phyloP scores from a whole-genome alignment of 2,113 vertebrate genomes.

The Megaceryle torquata region DNA sequence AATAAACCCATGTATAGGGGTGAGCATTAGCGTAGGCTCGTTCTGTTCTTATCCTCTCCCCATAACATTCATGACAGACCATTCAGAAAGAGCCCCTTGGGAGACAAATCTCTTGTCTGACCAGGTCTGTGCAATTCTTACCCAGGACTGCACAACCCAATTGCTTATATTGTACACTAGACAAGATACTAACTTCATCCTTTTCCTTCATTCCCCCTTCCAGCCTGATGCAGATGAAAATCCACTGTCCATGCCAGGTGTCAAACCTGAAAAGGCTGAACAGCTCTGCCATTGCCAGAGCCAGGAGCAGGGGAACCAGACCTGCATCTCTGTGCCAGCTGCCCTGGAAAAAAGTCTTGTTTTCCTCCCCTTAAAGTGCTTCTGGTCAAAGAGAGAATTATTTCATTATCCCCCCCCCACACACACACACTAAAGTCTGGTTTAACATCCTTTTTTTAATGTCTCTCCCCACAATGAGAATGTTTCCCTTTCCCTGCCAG shows the following conservation, averaged over 20 bases:
- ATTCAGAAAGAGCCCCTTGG: background rate
- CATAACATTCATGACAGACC: background rate
- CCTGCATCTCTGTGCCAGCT: background rate
- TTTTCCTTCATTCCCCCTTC: background rate
- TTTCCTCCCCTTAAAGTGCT: background rate
- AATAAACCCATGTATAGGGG: background rate
- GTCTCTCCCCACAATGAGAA: background rate
- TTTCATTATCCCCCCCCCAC: too few species aligned
- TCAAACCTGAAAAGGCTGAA: background rate
- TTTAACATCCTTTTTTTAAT: background rate
- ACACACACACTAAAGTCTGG: background rate
- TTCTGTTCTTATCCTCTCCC: background rate
- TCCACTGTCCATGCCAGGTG: background rate
- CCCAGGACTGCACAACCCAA: background rate
- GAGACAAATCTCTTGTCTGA: conserved; percentile 11
- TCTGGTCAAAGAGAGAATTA: background rate
- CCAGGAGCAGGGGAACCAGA: background rate
- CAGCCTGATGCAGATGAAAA: background rate
- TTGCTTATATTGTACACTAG: background rate
- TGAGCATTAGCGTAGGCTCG: background rate
- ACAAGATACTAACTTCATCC: background rate
- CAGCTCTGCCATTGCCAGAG: background rate
- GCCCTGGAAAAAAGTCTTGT: background rate
- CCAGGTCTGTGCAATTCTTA: background rate
- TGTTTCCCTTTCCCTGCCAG: background rate